Evolutionary conservation across 2,113 vertebrate species (phyloP).

Genomic region (Solea senegalensis): DNA sequence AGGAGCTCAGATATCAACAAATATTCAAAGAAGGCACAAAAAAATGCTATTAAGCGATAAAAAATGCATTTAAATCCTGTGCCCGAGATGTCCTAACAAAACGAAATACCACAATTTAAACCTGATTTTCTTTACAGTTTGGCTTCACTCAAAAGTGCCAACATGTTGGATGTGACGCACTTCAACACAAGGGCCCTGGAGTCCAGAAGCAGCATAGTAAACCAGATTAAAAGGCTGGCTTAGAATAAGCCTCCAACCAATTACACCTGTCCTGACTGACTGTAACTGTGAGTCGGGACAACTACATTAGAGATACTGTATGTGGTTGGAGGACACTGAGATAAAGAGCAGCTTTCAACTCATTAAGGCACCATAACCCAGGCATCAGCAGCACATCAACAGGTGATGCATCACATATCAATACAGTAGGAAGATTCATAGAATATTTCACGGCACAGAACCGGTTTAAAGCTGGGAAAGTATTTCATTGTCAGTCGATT

Average conservation of each 20-base stretch:
- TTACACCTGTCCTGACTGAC: conserved; percentile 50
- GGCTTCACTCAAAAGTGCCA: background rate
- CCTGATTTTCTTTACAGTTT: background rate
- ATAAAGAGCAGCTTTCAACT: conserved; percentile 16
- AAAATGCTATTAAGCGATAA: too few relatives aligned
- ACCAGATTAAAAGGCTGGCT: conserved; percentile 43
- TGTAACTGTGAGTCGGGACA: conserved; percentile 2
- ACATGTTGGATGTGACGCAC: background rate
- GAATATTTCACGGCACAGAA: background rate
- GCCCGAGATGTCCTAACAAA: too few relatives aligned
- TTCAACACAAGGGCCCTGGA: background rate
- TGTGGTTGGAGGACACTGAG: too few relatives aligned
- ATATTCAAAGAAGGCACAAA: too few relatives aligned
- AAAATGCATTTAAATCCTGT: too few relatives aligned
- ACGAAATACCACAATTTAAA: background rate
- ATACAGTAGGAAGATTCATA: background rate
- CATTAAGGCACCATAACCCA: conserved; percentile 19
- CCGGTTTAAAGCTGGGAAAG: background rate
- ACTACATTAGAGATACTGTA: conserved; percentile 4
- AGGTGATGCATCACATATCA: background rate
- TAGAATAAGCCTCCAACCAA: conserved; percentile 33
- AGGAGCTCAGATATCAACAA: background rate
- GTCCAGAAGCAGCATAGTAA: conserved; percentile 12
- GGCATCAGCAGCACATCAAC: conserved; percentile 21
- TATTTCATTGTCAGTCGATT: too few relatives aligned